Conservation (phyloP, 1,140 invertebrate genomes). For the Araneus ventricosus region DNA sequence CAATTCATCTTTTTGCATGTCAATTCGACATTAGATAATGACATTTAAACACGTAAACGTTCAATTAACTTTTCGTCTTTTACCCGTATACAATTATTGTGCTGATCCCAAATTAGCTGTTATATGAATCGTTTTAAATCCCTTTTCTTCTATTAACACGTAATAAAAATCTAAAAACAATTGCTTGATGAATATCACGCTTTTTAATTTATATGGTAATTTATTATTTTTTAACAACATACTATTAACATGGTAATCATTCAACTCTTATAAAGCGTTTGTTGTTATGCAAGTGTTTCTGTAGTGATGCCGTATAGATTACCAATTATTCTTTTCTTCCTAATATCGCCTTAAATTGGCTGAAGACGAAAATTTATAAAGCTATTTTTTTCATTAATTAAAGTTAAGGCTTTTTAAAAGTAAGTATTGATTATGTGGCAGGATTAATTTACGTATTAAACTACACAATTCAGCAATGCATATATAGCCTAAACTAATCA, state of each 20-base stretch:
- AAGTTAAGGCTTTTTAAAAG: too few species aligned
- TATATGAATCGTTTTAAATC: neutral
- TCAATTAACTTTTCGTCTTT: neutral
- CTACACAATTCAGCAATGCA: too few species aligned
- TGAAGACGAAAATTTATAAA: too few species aligned
- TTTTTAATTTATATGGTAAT: constrained; percentile 9
- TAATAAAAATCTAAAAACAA: neutral
- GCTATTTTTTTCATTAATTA: too few species aligned
- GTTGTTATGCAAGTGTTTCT: constrained; percentile 18
- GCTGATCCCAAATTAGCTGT: neutral
- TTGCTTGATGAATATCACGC: neutral
- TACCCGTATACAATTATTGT: too few species aligned
- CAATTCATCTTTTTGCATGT: too few species aligned
- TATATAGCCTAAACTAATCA: too few species aligned
- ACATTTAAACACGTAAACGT: neutral
- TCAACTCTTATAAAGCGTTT: neutral
- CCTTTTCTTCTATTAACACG: neutral
- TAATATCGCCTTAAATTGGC: too few species aligned
- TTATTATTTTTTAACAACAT: neutral
- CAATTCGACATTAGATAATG: too few species aligned
- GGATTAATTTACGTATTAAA: too few species aligned
- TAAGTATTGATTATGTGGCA: too few species aligned
- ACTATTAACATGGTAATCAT: neutral
- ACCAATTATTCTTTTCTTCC: neutral
- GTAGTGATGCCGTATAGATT: neutral